Conservation (phyloP, 2,113 vertebrate genomes). For the Ceyx melanurus region DNA sequence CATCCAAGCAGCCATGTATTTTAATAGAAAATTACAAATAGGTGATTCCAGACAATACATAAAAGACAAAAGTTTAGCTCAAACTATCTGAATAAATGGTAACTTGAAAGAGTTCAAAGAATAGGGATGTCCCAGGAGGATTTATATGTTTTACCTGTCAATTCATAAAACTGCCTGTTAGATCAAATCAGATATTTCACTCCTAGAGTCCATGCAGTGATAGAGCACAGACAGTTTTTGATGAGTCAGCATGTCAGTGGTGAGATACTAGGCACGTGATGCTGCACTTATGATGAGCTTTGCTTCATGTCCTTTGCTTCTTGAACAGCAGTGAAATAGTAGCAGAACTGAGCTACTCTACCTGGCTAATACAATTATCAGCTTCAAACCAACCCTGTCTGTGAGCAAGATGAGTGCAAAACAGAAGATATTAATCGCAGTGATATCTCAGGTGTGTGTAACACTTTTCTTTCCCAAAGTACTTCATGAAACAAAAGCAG, state of each 20-base stretch:
- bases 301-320: not conserved
- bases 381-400: not conserved
- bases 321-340: not conserved
- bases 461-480: not conserved
- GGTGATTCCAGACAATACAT: not conserved
- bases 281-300: not conserved
- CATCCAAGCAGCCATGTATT: not conserved
- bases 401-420: not conserved
- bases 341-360: not conserved
- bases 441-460: not conserved
- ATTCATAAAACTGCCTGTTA: not conserved
- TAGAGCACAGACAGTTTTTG: not conserved
- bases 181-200: not conserved
- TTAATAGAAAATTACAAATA: not conserved
- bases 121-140: not conserved
- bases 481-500: not conserved
- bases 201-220: not conserved
- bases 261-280: not conserved
- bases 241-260: not conserved
- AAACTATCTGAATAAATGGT: not conserved
- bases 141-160: not conserved
- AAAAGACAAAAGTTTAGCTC: constrained; percentile 1
- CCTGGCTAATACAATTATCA: not conserved
- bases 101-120: not conserved
- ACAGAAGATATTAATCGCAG: not conserved